Base-by-base conservation (phyloP, 2,113 vertebrate genomes). In the Equus przewalskii region DNA sequence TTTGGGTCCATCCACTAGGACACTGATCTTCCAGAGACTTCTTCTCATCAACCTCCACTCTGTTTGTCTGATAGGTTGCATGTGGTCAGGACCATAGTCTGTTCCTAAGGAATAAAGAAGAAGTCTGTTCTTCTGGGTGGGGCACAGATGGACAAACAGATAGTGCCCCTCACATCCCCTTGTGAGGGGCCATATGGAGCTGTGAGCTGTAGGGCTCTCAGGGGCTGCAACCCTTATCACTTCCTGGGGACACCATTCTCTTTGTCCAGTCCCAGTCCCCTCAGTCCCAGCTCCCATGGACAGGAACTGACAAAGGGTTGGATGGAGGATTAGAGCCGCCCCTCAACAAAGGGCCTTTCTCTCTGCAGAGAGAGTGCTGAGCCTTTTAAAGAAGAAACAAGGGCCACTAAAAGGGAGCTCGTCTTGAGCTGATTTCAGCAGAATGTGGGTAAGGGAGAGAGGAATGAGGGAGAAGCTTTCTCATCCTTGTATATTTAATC, bases 21-120 rank as follows among this genome's bases (percentile, higher is more conserved):
- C 30, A 0, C 24, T n/a, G 51, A 8, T 36, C 11, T 26, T n/a
- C 58, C 24, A 4, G 36, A 58, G 44, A 19, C 67, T 65, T 30
- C 46, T 21, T 78, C n/a, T 88, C 62, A 12, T 51, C 49, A 22
- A 11, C 54, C 30, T 81, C 11, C 1, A 22, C 15, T 46, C 13
- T 65, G 11, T 94, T 44, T 78, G 8, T 89, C 36, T 87, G n/a
- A 70, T 97, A 99, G 99, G 99, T 99, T 24, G 99, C 98, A 21
- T 99, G 99, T 96, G 99, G 99, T 19, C 99, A 99, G 99, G 99
- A 99, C 96, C 99, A 99, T 98, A 99, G 99, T 65, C 98, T 99
- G 44, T 99, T 99, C 96, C 99, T 99, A 95, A 99, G 99, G 0
- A 99, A 99, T 91, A 97, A 94, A 7, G 99, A 99, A 0, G 96